phyloP scores from a whole-genome alignment of 2,888 invertebrate genomes.

The Onthophagus sagittarius region DNA sequence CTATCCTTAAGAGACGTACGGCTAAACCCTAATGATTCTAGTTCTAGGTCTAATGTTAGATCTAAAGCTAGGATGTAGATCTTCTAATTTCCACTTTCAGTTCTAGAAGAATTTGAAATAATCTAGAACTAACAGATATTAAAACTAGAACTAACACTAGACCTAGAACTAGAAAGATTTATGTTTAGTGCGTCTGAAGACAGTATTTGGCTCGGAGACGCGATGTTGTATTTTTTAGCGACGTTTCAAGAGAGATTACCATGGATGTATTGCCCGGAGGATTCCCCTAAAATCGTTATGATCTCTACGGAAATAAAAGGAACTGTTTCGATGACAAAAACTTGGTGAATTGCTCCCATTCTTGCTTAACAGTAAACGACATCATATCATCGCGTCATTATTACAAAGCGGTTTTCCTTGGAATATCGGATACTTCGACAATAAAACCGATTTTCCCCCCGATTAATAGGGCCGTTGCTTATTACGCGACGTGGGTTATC shows the following conservation, averaged over 20 bases:
- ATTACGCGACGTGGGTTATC: conserved; percentile 13
- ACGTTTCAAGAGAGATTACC: conserved; percentile 17
- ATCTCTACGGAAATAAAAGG: background rate
- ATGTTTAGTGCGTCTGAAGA: conserved; percentile 14
- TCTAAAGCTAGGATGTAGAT: no score
- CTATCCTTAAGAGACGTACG: no score
- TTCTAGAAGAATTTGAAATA: no score
- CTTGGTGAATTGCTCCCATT: background rate
- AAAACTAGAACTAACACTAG: no score
- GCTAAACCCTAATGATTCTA: no score
- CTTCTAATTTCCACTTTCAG: no score
- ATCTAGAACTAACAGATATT: no score
- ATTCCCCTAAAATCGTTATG: background rate
- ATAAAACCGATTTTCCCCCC: background rate
- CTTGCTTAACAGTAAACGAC: conserved; percentile 1
- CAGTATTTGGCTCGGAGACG: conserved; percentile 15
- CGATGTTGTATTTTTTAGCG: conserved; percentile 16
- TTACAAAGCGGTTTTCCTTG: conserved; percentile 5
- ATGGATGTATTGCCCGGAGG: conserved; percentile 17
- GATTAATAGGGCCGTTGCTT: conserved; percentile 13
- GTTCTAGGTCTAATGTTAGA: no score
- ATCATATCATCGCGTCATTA: conserved; percentile 15
- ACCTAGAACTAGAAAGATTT: no score
- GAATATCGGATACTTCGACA: background rate
- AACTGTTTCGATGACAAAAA: conserved; percentile 11